Conservation (phyloP, 2,797 vertebrate species). For the Pygocentrus nattereri region DNA sequence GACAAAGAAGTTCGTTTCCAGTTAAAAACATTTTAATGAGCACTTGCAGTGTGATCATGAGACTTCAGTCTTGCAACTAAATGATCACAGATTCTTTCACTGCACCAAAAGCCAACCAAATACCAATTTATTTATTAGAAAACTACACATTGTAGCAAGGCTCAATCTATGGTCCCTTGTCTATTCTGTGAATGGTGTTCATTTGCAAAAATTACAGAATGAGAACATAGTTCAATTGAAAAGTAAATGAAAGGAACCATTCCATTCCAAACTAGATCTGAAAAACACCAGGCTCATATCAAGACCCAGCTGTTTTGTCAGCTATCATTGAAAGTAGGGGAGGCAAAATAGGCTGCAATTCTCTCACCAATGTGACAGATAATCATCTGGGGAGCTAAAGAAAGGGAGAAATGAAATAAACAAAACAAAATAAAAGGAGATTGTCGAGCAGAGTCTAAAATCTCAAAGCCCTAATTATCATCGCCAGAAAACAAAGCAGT, state of each 20-base stretch:
- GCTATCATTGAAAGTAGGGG: conserved; percentile 36
- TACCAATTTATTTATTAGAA: conserved; percentile 4
- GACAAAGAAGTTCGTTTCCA: neutral
- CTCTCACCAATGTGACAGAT: conserved; percentile 71
- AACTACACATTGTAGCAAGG: neutral
- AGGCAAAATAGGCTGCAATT: conserved; percentile 53
- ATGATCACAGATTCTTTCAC: neutral
- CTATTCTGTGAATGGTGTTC: conserved; percentile 3
- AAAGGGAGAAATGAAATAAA: conserved; percentile 65
- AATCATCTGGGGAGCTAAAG: conserved; percentile 69
- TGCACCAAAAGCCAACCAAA: neutral
- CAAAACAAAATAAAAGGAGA: conserved; percentile 48
- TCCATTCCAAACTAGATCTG: conserved; percentile 12
- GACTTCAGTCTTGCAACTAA: neutral
- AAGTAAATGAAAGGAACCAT: conserved; percentile 1
- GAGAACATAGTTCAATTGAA: conserved; percentile 12
- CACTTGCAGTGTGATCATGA: no score
- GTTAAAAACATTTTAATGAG: neutral
- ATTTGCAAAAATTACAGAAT: conserved; percentile 9
- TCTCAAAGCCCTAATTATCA: conserved; percentile 75
- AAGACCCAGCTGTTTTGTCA: conserved; percentile 36
- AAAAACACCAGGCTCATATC: neutral
- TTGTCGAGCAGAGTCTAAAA: conserved; percentile 61
- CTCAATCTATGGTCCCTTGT: neutral
- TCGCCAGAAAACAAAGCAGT: conserved; percentile 75